Evolutionary conservation across 2,888 invertebrate genomes (phyloP).

Genomic region (Ecliptopera silaceata): DNA sequence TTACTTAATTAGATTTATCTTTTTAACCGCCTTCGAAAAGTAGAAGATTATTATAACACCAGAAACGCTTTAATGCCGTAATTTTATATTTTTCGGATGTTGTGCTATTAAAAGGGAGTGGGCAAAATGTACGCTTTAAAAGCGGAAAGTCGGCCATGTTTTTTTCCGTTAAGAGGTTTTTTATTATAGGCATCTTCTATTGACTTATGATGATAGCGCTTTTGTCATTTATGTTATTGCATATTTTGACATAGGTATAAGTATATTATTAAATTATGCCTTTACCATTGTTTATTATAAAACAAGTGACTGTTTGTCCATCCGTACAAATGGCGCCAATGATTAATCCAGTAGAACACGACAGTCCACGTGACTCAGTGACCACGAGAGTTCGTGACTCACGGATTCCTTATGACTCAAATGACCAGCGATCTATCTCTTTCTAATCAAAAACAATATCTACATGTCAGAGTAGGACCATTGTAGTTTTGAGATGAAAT

Average conservation of each 20-base stretch:
- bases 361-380: constrained; percentile 66
- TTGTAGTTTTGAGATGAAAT: constrained; percentile 20
- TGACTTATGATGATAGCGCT: neutral
- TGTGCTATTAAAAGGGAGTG: constrained; percentile 2
- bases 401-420: constrained; percentile 54
- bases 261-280: no score
- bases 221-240: no score
- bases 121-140: neutral
- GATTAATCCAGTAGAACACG: constrained; percentile 49
- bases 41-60: constrained; percentile 18
- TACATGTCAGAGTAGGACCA: constrained; percentile 34
- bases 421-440: constrained; percentile 40
- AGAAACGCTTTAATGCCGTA: constrained; percentile 8
- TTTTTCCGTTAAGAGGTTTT: neutral
- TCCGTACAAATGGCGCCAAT: constrained; percentile 47
- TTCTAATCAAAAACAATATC: constrained; percentile 35
- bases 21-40: constrained; percentile 32
- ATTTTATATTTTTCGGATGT: constrained; percentile 16
- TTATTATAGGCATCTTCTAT: neutral
- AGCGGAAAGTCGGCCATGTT: neutral
- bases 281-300: neutral
- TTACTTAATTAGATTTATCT: constrained; percentile 42
- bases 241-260: no score
- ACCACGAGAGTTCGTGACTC: constrained; percentile 62
- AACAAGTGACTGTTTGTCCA: constrained; percentile 17